Conservation (phyloP, 2,113 vertebrate species). For the Turnix velox region DNA sequence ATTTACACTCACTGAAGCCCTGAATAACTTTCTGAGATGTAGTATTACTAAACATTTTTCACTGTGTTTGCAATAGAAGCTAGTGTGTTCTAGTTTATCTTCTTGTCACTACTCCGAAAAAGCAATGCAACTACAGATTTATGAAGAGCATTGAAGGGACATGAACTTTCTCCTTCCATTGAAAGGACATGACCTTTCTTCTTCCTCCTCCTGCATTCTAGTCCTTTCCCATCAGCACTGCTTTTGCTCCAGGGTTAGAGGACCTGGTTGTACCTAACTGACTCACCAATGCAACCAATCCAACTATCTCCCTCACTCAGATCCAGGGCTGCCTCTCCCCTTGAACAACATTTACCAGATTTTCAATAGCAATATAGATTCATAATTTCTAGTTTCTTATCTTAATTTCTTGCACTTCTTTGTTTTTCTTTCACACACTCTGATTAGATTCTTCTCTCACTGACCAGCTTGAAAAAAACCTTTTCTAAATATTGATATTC, state of each 20-base stretch:
- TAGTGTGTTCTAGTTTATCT: not conserved
- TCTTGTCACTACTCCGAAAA: not conserved
- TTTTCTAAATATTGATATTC: not conserved
- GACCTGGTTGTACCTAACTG: not conserved
- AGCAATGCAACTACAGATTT: not conserved
- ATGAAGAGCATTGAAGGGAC: not conserved
- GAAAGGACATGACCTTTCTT: not conserved
- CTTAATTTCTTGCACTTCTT: not conserved
- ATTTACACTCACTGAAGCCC: not conserved
- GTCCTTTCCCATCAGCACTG: not conserved
- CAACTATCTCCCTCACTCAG: rapidly evolving
- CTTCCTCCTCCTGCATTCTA: not conserved
- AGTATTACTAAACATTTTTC: not conserved
- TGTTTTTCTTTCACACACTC: not conserved
- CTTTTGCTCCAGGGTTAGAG: not conserved
- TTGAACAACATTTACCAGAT: not conserved
- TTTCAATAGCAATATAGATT: too few relatives aligned
- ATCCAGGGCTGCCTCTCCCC: not conserved
- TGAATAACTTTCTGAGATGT: not conserved
- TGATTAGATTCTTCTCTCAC: not conserved
- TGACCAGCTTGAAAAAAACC: not conserved
- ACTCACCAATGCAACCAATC: not conserved
- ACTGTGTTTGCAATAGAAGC: not conserved
- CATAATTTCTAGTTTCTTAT: not conserved
- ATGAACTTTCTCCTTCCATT: not conserved